These are phyloP conservation scores for Esperia sulphurella DNA, from an alignment of 2,888 invertebrate species.

Conservation along the genomic window DNA sequence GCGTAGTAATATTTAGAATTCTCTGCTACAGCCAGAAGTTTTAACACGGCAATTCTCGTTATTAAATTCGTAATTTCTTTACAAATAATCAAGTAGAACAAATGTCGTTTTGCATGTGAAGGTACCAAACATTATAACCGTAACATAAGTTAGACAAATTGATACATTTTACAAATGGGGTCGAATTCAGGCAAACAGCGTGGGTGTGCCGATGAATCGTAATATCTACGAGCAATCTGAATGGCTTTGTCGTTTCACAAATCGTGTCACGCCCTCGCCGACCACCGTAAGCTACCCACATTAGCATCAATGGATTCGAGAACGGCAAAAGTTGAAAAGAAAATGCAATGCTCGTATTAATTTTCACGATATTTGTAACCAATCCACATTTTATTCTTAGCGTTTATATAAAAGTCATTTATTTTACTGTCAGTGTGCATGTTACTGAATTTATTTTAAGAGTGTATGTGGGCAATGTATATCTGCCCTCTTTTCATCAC, in stretches of 20 bases:
- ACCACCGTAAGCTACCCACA: slow-evolving; percentile 8
- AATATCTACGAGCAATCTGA: slow-evolving; percentile 34
- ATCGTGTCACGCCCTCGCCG: slow-evolving; percentile 38
- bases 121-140: neutral
- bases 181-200: slow-evolving; percentile 26
- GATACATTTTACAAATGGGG: slow-evolving; percentile 25
- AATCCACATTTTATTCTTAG: neutral
- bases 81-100: no score
- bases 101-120: no score
- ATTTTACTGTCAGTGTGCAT: neutral
- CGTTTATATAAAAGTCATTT: slow-evolving; percentile 2
- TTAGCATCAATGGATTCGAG: slow-evolving; percentile 3
- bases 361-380: neutral
- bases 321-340: neutral
- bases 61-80: no score
- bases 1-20: no score
- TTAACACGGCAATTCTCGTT: no score
- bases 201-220: slow-evolving; percentile 30
- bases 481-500: slow-evolving; percentile 20
- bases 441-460: neutral
- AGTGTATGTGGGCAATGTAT: neutral
- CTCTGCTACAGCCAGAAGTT: no score
- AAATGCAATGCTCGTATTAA: neutral
- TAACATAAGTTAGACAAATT: slow-evolving; percentile 20
- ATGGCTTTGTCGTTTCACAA: slow-evolving; percentile 45